Base-by-base conservation (phyloP, 2,888 invertebrate species). In the Metellina segmentata region DNA sequence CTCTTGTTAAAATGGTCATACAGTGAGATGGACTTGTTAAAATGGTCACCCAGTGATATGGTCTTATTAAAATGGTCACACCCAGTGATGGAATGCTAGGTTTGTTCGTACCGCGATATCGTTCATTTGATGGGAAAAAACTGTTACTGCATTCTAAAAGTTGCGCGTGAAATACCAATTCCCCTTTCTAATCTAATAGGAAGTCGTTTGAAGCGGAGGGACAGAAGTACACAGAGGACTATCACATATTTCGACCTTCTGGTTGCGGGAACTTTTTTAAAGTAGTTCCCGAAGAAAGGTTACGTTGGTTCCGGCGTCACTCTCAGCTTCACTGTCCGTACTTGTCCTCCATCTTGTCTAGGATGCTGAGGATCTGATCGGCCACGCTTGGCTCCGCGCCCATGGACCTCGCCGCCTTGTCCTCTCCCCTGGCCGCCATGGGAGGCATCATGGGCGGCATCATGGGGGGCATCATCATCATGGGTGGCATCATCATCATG, bases 401-500 rank as follows among this genome's bases (percentile, higher is more conserved):
- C 20, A 85, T 49, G 6, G 81, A 19, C 11, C 89, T 74, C 0
- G 82, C 77, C 20, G 88, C 85, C 6, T 85, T 85, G 34, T 85
- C 74, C 11, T 53, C 88, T 9, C 77, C 82, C 11, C 88, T 88
- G 48, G 83, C 88, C 16, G 83, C 91, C 88, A 87, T 87, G 16
- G 87, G 87, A 8, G 91, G 88, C 82, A 81, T 81, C 88, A 89
- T 89, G 19, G 90, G 90, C n/a, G 90, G 90, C 91, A 92, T 92
- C 92, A 92, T 92, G 2, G 89, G 89, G 2, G 92, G 92, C 89
- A 89, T 89, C 92, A 92, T 92, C 85, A 85, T 89, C 83, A 78
- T 81, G 8, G 86, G 81, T 5, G 81, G 81, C 90, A 86, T 90
- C 90, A 90, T 90, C 85, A 85, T 85, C 69, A 16, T 88, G 11